phyloP scores from a whole-genome alignment of 2,888 invertebrate genomes.

The Drosophila siamana region DNA sequence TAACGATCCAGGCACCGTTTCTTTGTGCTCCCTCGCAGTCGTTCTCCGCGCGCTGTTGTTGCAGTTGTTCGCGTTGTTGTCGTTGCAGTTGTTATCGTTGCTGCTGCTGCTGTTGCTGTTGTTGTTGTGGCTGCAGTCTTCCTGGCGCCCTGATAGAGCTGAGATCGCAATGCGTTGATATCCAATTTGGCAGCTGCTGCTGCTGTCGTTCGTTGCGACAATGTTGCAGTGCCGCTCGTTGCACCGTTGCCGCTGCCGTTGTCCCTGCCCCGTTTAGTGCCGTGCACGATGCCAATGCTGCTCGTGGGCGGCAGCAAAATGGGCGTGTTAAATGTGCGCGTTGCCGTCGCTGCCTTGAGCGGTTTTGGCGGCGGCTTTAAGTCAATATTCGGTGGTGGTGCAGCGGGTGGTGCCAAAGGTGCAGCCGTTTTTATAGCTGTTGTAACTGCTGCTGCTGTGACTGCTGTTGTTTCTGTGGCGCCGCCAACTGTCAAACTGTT shows the following conservation, averaged over 20 bases:
- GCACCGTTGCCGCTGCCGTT: conserved; percentile 9
- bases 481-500: conserved; percentile 69
- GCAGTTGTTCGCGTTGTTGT: conserved; percentile 22
- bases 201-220: conserved; percentile 7
- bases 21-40: conserved; percentile 85
- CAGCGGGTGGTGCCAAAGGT: conserved; percentile 24
- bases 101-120: conserved; percentile 19
- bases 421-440: too few relatives aligned
- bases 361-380: conserved; percentile 63
- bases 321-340: conserved; percentile 59
- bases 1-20: conserved; percentile 96
- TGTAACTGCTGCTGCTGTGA: too few relatives aligned
- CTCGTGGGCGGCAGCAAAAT: conserved; percentile 45
- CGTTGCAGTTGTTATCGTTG: conserved; percentile 26
- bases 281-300: conserved; percentile 74
- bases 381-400: conserved; percentile 52
- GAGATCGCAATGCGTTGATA: conserved; percentile 72
- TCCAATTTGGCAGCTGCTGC: conserved; percentile 59
- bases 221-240: neutral
- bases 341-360: conserved; percentile 15
- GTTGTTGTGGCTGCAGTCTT: conserved; percentile 55
- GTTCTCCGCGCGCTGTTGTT: conserved; percentile 85
- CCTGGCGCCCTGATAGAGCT: conserved; percentile 70
- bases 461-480: conserved; percentile 33
- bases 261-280: conserved; percentile 63